Base-by-base conservation (phyloP, 2,113 vertebrate genomes). In the Chunga burmeisteri region DNA sequence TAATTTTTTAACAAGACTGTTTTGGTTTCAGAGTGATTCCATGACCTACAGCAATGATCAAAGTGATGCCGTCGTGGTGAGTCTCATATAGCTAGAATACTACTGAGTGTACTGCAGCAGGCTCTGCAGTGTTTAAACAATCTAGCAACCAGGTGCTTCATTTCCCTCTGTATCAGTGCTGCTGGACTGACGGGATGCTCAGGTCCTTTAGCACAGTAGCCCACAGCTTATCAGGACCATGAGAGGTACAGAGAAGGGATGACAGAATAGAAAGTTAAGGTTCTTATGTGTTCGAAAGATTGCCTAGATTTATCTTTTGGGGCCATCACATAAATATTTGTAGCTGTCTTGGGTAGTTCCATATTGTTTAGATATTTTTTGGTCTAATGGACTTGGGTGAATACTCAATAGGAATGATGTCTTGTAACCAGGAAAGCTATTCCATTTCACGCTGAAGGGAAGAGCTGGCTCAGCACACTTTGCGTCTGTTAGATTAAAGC, bases 1-100 rank as follows among this genome's bases (percentile, higher is more conserved):
- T 94, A 94, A 93, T 68, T 95, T 92, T 95, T 96, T 97, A 96
- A 94, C 75, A 71, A 81, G 90, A 75, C 44, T 91, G 62, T 94
- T 96, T 96, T 97, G 74, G 44, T 92, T 81, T 97, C 90, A 87
- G 66, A 93, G 81, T 68, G 79, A 88, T 95, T 92, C 85, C n/a
- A 29, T 94, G 90, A 86, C 90, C 80, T 94, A 94, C 74, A 91
- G 74, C 86, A 88, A 74, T 71, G 95, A 95, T 93, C 87, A 95
- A 97, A 96, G 95, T 61, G 61, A 72, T 56, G 65, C 73, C 0
- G 13, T 72, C 7, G 85, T 75, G 42, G 81, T 94, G 90, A 92
- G 67, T 9, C 68, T 84, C 59, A 12, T 82, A 9, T 74, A 75
- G 68, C 40, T 38, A 19, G 55, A 74, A 88, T 47, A 62, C 83